Percentiles rank a stretch among this genome's conserved stretches.
Conservation (phyloP, 2,888 invertebrate species). For the Cryptocheilus praepositus region DNA sequence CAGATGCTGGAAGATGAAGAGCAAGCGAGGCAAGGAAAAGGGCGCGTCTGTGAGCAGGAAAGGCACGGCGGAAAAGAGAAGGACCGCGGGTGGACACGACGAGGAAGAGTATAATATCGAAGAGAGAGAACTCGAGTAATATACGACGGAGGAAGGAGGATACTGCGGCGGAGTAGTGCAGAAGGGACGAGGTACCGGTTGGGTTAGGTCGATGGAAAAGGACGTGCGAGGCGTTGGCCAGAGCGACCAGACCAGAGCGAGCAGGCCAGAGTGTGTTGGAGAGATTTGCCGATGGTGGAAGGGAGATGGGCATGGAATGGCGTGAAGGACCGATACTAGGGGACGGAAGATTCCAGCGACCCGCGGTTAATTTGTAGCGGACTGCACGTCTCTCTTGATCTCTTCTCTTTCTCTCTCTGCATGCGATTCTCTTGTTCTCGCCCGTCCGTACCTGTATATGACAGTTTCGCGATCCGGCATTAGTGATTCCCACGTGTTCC, state of each 20-base stretch:
- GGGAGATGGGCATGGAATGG: conserved; percentile 1
- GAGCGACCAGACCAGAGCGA: not conserved
- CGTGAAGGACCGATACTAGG: not conserved
- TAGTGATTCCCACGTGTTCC: conserved; percentile 36
- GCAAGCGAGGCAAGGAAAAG: not conserved
- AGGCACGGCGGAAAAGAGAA: not conserved
- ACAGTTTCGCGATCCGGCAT: conserved; percentile 1
- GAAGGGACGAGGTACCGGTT: too few species aligned
- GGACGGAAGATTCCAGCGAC: conserved; percentile 39
- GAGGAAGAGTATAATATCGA: not conserved
- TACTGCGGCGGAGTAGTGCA: too few species aligned
- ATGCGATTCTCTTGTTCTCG: conserved; percentile 19
- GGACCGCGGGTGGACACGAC: not conserved
- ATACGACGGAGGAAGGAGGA: not conserved
- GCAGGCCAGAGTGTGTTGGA: not conserved
- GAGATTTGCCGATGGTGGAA: too few species aligned
- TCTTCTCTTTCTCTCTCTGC: not conserved
- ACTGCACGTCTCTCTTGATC: conserved; percentile 18
- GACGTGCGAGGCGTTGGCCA: not conserved
- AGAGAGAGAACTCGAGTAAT: not conserved
- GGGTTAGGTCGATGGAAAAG: conserved; percentile 2
- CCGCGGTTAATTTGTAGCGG: conserved; percentile 45
- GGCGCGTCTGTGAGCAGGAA: conserved; percentile 12
- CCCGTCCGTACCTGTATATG: not conserved
- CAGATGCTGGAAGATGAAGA: not conserved